Evolutionary conservation across 2,888 invertebrate species (phyloP), one percentile per base, ranked within the genome.

Genomic region (Stegana nigrithorax): DNA sequence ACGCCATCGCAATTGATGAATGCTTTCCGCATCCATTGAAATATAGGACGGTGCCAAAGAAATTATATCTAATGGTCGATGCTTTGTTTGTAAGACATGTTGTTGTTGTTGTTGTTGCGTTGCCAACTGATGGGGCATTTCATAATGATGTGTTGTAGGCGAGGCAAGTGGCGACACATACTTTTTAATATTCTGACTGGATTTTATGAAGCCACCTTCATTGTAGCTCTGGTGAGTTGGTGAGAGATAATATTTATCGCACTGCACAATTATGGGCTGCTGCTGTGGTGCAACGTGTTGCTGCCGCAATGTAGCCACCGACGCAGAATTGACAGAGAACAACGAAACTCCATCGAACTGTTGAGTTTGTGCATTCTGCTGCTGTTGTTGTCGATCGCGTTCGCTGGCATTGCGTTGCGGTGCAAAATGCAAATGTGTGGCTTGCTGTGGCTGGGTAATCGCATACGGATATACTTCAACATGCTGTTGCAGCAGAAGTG

Each of bases 121-220:
- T 32, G 68, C 62, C 63, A 69, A 12, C 36, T 53, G 62, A 5
- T 70, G 75, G 51, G 53, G 62, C 47, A 55, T 62, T 59, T 72
- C 71, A 39, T 75, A 76, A 60, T 73, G 76, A 5, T 69, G 56
- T 44, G 69, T 65, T 53, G 68, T 75, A 4, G 83, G 83, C 57
- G 84, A 81, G 7, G 75, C 73, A 10, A 80, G 64, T 0, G 84
- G 84, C 7, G 84, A 84, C 1, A 83, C 70, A 59, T 84, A 84
- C 60, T 83, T 81, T 61, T 84, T 84, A n/a, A 84, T 83, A 53
- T 83, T 83, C 59, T 84, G 85, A 71, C 84, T 83, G 64, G 83
- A 84, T 65, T 83, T 84, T 6, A 84, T 83, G 36, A 84, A 85
- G 51, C 83, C 83, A 2, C 83, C 83, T 66, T 83, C 83, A 29